Conservation (phyloP, 2,113 vertebrate species). For the Cathartes aura region DNA sequence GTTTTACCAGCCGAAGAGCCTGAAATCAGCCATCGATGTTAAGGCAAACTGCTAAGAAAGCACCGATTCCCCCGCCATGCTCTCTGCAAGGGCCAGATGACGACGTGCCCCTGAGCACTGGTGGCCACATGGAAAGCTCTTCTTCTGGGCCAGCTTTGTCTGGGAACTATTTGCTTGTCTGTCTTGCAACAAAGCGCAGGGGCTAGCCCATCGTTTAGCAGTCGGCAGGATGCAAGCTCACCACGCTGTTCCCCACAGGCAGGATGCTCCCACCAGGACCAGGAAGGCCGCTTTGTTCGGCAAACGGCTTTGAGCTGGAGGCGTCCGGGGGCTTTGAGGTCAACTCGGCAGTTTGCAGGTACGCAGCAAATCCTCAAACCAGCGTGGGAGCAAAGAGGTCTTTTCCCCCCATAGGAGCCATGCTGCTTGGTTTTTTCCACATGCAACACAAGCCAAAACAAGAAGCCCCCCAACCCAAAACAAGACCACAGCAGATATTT, state of each 20-base stretch:
- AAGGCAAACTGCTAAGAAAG: neutral
- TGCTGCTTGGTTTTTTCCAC: neutral
- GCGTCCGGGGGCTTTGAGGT: neutral
- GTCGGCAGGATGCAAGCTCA: neutral
- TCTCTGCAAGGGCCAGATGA: neutral
- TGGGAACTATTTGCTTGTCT: neutral
- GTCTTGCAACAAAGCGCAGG: neutral
- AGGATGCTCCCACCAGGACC: neutral
- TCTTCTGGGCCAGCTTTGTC: neutral
- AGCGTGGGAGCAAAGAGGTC: neutral
- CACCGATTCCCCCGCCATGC: fast-evolving
- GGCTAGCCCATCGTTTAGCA: neutral
- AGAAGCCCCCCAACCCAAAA: neutral
- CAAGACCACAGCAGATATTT: neutral
- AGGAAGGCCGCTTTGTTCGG: neutral
- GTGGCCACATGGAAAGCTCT: neutral
- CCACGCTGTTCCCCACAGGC: neutral
- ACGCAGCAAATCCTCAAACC: fast-evolving
- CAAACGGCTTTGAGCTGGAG: neutral
- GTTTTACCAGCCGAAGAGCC: neutral
- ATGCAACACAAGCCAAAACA: neutral
- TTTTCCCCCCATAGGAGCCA: neutral
- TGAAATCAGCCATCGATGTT: fast-evolving
- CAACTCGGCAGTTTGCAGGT: neutral
- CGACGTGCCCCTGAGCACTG: fast-evolving